These are phyloP conservation scores for Nasonia oneida DNA, from an alignment of 2,888 invertebrate species.

Conservation along the genomic window DNA sequence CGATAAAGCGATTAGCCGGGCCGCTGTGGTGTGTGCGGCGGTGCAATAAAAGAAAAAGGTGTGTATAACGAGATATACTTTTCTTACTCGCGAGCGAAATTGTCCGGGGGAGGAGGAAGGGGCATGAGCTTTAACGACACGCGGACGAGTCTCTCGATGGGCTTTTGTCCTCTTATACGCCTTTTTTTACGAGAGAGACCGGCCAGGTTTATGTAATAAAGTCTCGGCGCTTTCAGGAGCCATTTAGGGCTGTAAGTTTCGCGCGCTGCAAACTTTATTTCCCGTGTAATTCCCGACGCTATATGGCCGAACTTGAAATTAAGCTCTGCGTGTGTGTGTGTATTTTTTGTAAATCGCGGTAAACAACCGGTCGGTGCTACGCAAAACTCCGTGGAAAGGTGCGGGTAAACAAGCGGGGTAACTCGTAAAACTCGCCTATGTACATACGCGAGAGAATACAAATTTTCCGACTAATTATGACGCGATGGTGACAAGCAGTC, in stretches of 20 bases:
- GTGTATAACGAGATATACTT: not conserved
- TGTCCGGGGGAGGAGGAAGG: not conserved
- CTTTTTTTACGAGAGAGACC: not conserved
- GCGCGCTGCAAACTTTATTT: not conserved
- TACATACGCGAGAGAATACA: slow-evolving; percentile 45
- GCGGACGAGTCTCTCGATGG: slow-evolving; percentile 20
- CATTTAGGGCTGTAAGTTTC: slow-evolving; percentile 2
- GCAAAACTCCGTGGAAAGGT: not conserved
- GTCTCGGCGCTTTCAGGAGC: slow-evolving; percentile 1
- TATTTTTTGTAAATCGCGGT: not conserved
- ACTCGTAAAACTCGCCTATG: slow-evolving; percentile 20
- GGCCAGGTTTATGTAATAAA: slow-evolving; percentile 14
- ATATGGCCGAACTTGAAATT: not conserved
- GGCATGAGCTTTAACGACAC: not conserved
- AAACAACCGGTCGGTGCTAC: too few species aligned
- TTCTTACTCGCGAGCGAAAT: not conserved
- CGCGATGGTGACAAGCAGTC: slow-evolving; percentile 32
- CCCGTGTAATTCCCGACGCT: not conserved
- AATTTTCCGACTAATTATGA: slow-evolving; percentile 48
- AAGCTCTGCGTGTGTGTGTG: not conserved
- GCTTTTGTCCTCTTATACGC: slow-evolving; percentile 2
- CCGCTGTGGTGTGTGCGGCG: not conserved
- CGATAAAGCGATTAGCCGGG: not conserved
- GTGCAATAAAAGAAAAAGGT: not conserved
- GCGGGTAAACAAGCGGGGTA: not conserved